phyloP scores from a whole-genome alignment of 92 coral and sea anemone species.

The Metridium senile region DNA sequence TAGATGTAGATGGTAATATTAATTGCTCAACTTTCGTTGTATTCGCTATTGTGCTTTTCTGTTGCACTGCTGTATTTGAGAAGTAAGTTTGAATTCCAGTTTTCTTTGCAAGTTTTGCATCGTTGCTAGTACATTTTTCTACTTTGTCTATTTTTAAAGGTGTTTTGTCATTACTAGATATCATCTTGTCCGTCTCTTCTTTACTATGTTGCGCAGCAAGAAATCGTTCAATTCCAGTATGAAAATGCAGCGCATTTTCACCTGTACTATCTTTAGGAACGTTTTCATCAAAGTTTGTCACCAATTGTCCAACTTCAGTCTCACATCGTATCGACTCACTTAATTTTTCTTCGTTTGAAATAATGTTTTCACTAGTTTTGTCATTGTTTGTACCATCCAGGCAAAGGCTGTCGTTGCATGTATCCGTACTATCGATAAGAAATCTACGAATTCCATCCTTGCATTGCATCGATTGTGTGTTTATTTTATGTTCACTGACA shows the following conservation, averaged over 20 bases:
- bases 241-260: neutral
- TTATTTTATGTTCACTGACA: neutral
- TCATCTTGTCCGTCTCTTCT: neutral
- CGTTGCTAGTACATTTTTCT: neutral
- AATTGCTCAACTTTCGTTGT: neutral
- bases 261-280: neutral
- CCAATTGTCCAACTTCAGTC: neutral
- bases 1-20: neutral
- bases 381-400: neutral
- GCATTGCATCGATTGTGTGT: neutral
- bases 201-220: neutral
- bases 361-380: neutral
- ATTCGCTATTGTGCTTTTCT: neutral
- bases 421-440: neutral
- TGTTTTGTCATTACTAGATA: neutral
- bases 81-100: conserved; percentile 13
- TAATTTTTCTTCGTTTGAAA: neutral
- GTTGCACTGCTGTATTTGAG: neutral
- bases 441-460: neutral
- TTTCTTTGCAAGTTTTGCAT: neutral
- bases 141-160: neutral
- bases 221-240: neutral
- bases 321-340: neutral
- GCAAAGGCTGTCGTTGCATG: too few relatives aligned
- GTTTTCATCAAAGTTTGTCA: neutral